phyloP scores from a whole-genome alignment of 2,113 vertebrate genomes.

The Hemiscyllium ocellatum region DNA sequence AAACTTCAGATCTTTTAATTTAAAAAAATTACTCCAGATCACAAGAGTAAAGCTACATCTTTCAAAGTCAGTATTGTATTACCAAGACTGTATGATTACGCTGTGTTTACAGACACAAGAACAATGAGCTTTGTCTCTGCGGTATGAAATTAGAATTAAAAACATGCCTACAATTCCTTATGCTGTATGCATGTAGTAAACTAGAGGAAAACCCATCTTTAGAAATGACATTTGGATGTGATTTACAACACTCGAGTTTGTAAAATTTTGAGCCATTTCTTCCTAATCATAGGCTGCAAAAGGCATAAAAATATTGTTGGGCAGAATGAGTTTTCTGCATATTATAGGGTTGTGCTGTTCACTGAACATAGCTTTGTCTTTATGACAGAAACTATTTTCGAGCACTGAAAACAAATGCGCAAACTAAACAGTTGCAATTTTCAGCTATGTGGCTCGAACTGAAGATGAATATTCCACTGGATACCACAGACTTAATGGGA shows the following conservation, averaged over 20 bases:
- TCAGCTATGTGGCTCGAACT: background rate
- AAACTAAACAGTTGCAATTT: background rate
- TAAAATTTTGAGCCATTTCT: background rate
- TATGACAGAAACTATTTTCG: background rate
- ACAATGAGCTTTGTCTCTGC: constrained; percentile 25
- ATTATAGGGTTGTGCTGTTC: background rate
- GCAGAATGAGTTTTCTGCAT: background rate
- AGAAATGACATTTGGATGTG: constrained; percentile 24
- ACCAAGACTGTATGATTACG: background rate
- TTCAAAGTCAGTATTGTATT: background rate
- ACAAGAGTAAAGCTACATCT: constrained; percentile 1
- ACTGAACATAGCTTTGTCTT: background rate
- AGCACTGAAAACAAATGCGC: background rate
- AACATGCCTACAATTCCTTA: constrained; percentile 1
- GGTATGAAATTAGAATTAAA: constrained; percentile 19
- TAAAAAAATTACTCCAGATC: background rate
- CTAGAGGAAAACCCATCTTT: background rate
- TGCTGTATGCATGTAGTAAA: background rate
- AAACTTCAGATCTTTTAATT: constrained; percentile 5
- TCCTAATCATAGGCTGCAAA: background rate
- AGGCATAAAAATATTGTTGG: background rate
- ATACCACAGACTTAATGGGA: background rate
- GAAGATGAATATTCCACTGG: background rate
- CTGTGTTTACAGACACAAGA: background rate
- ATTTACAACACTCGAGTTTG: constrained; percentile 1